phyloP scores from a whole-genome alignment of 2,888 invertebrate species.

The Lochmaea capreae region DNA sequence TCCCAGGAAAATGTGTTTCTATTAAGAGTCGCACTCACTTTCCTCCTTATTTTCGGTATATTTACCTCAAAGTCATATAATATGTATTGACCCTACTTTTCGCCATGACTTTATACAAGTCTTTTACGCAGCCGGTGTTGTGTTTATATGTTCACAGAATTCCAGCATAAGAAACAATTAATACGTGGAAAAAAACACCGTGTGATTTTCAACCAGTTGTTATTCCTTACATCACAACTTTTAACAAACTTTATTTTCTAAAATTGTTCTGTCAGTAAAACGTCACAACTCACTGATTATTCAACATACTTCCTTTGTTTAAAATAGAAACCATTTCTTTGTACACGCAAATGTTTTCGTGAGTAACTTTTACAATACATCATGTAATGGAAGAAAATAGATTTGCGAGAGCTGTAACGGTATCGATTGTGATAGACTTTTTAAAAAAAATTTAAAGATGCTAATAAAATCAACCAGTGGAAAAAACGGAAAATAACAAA shows the following conservation, averaged over 20 bases:
- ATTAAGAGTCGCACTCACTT: too few species aligned
- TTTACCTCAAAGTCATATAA: too few species aligned
- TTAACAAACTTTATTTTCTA: constrained; percentile 20
- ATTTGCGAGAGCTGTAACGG: too few species aligned
- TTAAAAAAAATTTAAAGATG: not conserved
- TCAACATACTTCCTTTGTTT: constrained; percentile 12
- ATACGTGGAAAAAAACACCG: not conserved
- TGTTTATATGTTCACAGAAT: not conserved
- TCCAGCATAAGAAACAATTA: not conserved
- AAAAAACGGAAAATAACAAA: too few species aligned
- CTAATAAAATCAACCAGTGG: too few species aligned
- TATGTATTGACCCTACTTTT: too few species aligned
- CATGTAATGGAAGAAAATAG: not conserved
- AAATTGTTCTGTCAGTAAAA: constrained; percentile 30
- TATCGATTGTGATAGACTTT: not conserved
- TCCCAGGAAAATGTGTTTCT: too few species aligned
- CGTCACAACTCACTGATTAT: constrained; percentile 22
- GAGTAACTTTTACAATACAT: not conserved
- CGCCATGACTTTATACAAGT: too few species aligned
- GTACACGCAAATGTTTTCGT: constrained; percentile 17
- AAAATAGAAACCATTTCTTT: constrained; percentile 19
- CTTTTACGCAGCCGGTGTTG: too few species aligned
- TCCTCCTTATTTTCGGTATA: too few species aligned
- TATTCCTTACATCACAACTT: not conserved
- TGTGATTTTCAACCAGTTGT: not conserved